Evolutionary conservation across 1,140 invertebrate species (phyloP).

Genomic region (Heliothis subflexa): DNA sequence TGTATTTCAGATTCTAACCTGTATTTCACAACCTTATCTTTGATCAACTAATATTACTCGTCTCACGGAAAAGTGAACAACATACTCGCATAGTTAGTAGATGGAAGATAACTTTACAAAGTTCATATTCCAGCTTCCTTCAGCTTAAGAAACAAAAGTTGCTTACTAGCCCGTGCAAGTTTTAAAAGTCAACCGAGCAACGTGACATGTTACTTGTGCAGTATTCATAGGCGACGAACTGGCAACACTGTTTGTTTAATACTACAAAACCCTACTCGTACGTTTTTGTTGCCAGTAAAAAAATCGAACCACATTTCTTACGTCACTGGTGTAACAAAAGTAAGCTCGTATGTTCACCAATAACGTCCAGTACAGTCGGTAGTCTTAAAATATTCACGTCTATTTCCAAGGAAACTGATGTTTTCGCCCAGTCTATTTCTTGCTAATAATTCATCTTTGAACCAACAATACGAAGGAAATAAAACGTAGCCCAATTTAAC

Average conservation of each 20-base stretch:
- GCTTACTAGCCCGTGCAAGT: constrained; percentile 18
- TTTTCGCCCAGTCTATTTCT: constrained; percentile 6
- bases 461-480: constrained; percentile 33
- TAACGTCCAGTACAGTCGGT: constrained; percentile 6
- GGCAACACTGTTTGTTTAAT: background rate
- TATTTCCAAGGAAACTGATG: constrained; percentile 1
- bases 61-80: background rate
- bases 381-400: constrained; percentile 13
- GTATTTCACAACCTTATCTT: background rate
- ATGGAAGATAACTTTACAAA: background rate
- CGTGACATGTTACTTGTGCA: background rate
- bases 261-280: background rate
- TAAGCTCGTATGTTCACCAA: background rate
- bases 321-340: background rate
- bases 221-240: constrained; percentile 4
- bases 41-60: background rate
- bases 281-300: background rate
- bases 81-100: background rate
- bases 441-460: constrained; percentile 30
- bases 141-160: constrained; percentile 20
- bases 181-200: constrained; percentile 15
- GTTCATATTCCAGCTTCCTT: background rate
- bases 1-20: background rate
- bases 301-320: background rate
- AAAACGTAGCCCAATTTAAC: constrained; percentile 59